Conservation (phyloP, 1,140 invertebrate genomes). For the Diuraphis noxia region DNA sequence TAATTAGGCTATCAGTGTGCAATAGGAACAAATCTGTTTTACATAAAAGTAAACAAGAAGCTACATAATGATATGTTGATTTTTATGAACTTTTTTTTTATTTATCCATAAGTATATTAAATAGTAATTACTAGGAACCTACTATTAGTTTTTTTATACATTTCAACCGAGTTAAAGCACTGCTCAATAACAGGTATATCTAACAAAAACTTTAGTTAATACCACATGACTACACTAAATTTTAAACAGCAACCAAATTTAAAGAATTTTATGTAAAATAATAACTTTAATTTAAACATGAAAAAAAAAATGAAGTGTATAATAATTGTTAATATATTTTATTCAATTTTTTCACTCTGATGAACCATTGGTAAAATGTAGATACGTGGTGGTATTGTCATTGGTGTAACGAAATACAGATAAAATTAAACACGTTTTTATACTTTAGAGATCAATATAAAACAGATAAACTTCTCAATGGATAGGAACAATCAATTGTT, state of each 20-base stretch:
- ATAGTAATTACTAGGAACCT: conserved; percentile 20
- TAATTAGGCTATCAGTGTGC: too few species aligned
- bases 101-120: too few species aligned
- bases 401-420: not conserved
- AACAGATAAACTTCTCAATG: too few species aligned
- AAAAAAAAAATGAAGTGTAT: not conserved
- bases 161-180: conserved; percentile 20
- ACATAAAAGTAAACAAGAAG: too few species aligned
- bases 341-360: not conserved
- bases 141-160: conserved; percentile 31
- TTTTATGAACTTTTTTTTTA: too few species aligned
- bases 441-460: too few species aligned
- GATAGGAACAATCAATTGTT: too few species aligned
- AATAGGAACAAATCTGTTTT: too few species aligned
- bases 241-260: not conserved
- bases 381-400: not conserved
- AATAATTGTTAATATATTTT: not conserved
- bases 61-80: too few species aligned
- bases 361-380: not conserved
- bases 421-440: too few species aligned
- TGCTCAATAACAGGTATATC: conserved; percentile 40
- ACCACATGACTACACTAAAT: not conserved
- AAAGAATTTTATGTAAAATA: not conserved
- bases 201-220: conserved; percentile 13
- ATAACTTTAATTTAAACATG: not conserved